phyloP scores from a whole-genome alignment of 2,797 vertebrate species.

The Centroberyx gerrardi region DNA sequence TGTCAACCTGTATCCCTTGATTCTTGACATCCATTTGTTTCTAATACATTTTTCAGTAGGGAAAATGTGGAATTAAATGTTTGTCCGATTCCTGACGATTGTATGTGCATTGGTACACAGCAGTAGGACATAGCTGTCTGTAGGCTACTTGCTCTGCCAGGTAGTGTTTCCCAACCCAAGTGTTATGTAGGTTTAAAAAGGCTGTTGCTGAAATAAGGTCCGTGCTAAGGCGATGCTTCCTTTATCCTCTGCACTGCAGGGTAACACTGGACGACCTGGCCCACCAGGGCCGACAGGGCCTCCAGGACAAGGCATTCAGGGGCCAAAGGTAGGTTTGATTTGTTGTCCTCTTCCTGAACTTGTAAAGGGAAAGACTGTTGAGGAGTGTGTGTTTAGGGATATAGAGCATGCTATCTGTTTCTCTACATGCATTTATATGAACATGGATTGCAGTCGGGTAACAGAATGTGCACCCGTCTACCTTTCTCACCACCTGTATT shows the following conservation, averaged over 20 bases:
- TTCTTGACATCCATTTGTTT: too few relatives aligned
- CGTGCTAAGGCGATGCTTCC: background rate
- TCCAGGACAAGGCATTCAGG: conserved; percentile 91
- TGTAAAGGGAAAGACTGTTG: background rate
- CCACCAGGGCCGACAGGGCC: conserved; percentile 86
- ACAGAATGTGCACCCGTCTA: background rate
- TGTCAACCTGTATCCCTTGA: too few relatives aligned
- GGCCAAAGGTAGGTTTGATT: conserved; percentile 86
- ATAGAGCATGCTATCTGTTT: too few relatives aligned
- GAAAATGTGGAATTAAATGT: too few relatives aligned
- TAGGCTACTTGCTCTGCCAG: too few relatives aligned
- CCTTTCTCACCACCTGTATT: background rate
- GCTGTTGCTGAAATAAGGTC: background rate
- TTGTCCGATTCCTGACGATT: too few relatives aligned
- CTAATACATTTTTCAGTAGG: too few relatives aligned
- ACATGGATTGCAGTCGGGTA: too few relatives aligned
- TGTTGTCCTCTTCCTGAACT: background rate
- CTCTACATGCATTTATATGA: too few relatives aligned
- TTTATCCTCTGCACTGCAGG: conserved; percentile 76
- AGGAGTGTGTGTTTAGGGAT: background rate
- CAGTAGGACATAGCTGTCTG: too few relatives aligned
- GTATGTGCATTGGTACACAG: too few relatives aligned
- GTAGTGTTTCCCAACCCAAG: too few relatives aligned
- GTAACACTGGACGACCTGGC: conserved; percentile 87
- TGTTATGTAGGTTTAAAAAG: background rate